Evolutionary conservation across 2,888 invertebrate species (phyloP).

Genomic region (Phaonia tiefii): DNA sequence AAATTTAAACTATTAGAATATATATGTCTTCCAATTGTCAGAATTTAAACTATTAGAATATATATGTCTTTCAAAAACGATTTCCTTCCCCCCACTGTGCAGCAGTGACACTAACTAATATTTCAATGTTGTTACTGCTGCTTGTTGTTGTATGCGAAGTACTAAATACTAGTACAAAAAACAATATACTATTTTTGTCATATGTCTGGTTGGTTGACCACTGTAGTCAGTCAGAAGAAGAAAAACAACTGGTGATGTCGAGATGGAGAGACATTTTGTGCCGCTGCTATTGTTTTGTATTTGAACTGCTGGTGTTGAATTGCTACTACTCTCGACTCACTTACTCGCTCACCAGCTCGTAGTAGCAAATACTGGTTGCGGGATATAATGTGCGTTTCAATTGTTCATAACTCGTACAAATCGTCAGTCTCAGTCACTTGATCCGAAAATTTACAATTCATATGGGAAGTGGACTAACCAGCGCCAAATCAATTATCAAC

Average conservation of each 20-base stretch:
- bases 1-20: too few relatives aligned
- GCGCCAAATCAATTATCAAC: too few relatives aligned
- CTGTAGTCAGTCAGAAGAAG: constrained; percentile 11
- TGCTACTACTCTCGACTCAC: background rate
- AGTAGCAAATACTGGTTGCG: constrained; percentile 55
- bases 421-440: background rate
- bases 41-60: too few relatives aligned
- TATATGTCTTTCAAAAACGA: too few relatives aligned
- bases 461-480: too few relatives aligned
- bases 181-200: constrained; percentile 56
- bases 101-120: too few relatives aligned
- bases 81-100: background rate
- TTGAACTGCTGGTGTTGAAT: constrained; percentile 15
- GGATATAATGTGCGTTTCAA: constrained; percentile 61
- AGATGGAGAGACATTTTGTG: background rate
- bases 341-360: constrained; percentile 6
- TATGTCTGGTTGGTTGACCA: constrained; percentile 30
- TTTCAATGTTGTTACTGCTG: too few relatives aligned
- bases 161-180: too few relatives aligned
- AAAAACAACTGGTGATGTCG: background rate
- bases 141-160: too few relatives aligned
- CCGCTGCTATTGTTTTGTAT: constrained; percentile 14
- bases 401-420: constrained; percentile 53
- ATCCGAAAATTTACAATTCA: too few relatives aligned
- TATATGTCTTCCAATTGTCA: too few relatives aligned